These are phyloP conservation scores for Caradrina clavipalpis DNA, from an alignment of 2,888 invertebrate genomes.

Conservation along the genomic window DNA sequence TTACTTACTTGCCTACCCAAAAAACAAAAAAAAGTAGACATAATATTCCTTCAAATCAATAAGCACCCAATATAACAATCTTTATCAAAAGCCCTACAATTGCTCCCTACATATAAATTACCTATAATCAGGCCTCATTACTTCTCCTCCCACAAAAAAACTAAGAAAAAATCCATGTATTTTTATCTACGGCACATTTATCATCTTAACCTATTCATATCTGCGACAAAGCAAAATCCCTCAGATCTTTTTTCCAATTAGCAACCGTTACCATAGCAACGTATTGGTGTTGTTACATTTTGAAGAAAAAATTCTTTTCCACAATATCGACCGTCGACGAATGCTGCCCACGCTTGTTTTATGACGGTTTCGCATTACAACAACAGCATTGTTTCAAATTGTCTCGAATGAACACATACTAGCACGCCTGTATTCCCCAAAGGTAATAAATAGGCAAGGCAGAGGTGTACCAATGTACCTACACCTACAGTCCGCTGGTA, in stretches of 20 bases:
- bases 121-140: neutral
- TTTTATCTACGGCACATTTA: neutral
- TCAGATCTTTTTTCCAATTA: neutral
- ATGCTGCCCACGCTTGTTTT: neutral
- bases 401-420: too few relatives aligned
- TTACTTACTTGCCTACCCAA: too few relatives aligned
- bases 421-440: too few relatives aligned
- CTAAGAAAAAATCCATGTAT: neutral
- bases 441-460: too few relatives aligned
- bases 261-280: neutral
- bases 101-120: neutral
- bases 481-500: too few relatives aligned
- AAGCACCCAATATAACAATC: neutral
- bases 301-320: neutral
- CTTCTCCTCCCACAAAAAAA: neutral
- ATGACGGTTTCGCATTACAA: constrained; percentile 14
- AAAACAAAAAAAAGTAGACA: too few relatives aligned
- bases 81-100: neutral
- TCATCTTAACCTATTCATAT: constrained; percentile 5
- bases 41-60: neutral
- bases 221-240: constrained; percentile 1
- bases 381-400: constrained; percentile 41
- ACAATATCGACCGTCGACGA: constrained; percentile 1
- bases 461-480: too few relatives aligned
- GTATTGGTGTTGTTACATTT: neutral